Conservation (phyloP, 2,888 invertebrate species). For the Pseudanteris insignis region DNA sequence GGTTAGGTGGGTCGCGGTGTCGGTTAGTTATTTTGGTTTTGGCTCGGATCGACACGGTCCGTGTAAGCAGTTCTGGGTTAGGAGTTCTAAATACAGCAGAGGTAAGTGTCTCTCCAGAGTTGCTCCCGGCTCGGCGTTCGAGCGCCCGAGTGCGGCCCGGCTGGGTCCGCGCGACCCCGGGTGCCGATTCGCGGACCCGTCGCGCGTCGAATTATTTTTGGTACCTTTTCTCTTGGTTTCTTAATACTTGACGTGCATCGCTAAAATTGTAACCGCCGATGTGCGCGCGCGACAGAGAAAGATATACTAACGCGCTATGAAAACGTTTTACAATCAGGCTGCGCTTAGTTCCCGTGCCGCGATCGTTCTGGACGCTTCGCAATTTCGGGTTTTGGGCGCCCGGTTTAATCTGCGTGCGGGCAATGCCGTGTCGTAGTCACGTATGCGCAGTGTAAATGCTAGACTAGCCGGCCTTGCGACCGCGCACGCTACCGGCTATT, state of each 20-base stretch:
- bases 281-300: constrained; percentile 16
- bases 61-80: constrained; percentile 66
- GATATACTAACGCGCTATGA: constrained; percentile 38
- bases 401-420: neutral
- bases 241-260: constrained; percentile 54
- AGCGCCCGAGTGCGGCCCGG: no score
- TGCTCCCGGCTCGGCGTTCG: constrained; percentile 11
- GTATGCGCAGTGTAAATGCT: constrained; percentile 14
- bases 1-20: constrained; percentile 48
- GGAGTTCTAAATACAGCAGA: constrained; percentile 67
- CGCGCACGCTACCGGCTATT: no score
- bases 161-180: constrained; percentile 17
- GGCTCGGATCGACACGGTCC: constrained; percentile 65
- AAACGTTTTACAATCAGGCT: constrained; percentile 50
- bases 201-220: constrained; percentile 65
- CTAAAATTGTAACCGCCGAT: constrained; percentile 49
- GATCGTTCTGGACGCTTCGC: constrained; percentile 48
- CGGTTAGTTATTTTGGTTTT: constrained; percentile 66
- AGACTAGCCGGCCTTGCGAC: neutral
- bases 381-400: constrained; percentile 3
- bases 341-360: constrained; percentile 51
- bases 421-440: no score
- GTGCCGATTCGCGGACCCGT: constrained; percentile 33
- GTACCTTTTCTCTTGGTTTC: constrained; percentile 64
- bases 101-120: constrained; percentile 58